These are phyloP conservation scores for Drosophila eohydei DNA, from an alignment of 2,888 invertebrate species.

Conservation along the genomic window DNA sequence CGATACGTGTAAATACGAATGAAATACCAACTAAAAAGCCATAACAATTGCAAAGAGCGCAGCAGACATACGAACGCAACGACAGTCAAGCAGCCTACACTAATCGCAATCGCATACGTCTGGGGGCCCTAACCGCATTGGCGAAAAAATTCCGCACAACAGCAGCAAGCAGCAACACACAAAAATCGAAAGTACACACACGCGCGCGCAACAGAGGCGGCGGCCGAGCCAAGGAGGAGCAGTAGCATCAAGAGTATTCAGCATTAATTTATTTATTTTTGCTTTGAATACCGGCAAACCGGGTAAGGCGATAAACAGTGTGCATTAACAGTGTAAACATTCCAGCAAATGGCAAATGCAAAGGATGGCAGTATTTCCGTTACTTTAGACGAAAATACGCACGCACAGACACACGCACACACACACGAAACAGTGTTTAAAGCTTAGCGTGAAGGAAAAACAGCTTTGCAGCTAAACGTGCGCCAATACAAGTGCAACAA, in stretches of 20 bases:
- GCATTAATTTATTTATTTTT: slow-evolving; percentile 13
- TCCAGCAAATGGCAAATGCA: slow-evolving; percentile 10
- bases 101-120: slow-evolving; percentile 44
- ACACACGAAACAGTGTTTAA: slow-evolving; percentile 4
- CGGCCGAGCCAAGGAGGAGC: slow-evolving; percentile 20
- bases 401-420: neutral
- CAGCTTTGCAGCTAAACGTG: slow-evolving; percentile 19
- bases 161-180: slow-evolving; percentile 32
- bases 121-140: slow-evolving; percentile 60
- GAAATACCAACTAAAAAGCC: slow-evolving; percentile 16
- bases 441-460: slow-evolving; percentile 25
- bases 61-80: slow-evolving; percentile 6
- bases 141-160: slow-evolving; percentile 63
- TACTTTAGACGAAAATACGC: slow-evolving; percentile 12
- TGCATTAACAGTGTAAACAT: slow-evolving; percentile 29
- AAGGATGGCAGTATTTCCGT: slow-evolving; percentile 25
- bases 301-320: slow-evolving; percentile 37
- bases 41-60: slow-evolving; percentile 5
- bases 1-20: slow-evolving; percentile 27
- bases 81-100: slow-evolving; percentile 10
- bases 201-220: slow-evolving; percentile 37
- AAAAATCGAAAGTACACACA: slow-evolving; percentile 50
- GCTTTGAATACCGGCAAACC: slow-evolving; percentile 39
- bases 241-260: slow-evolving; percentile 7
- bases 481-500: slow-evolving; percentile 12